A percentile compares a stretch with the other conserved stretches of the same genome.
Conservation (phyloP, 1,140 invertebrate species). For the Leptinotarsa lineolata region DNA sequence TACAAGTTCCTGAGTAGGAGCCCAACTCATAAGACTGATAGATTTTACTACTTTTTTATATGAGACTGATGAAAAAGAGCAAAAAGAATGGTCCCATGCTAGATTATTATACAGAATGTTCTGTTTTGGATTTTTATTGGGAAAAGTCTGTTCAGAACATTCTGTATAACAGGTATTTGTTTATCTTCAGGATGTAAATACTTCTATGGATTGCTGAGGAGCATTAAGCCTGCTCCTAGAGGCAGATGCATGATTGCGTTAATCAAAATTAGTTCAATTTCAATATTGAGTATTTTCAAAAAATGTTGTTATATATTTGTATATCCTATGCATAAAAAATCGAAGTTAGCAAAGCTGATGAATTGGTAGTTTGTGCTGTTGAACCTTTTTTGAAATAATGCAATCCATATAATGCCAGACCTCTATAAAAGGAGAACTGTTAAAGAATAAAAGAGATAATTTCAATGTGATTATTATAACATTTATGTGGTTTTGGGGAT, state of each 20-base stretch:
- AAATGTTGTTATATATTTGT: too few relatives aligned
- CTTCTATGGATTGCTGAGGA: constrained; percentile 44
- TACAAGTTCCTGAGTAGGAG: constrained; percentile 52
- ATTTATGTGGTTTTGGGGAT: constrained; percentile 40
- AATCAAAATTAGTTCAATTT: too few relatives aligned
- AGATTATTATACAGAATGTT: constrained; percentile 20
- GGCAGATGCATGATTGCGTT: not conserved
- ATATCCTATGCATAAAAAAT: not conserved
- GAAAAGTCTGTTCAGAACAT: constrained; percentile 1
- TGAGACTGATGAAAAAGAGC: constrained; percentile 48
- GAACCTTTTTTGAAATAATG: too few relatives aligned
- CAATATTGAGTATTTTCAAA: too few relatives aligned
- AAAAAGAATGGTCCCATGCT: constrained; percentile 37
- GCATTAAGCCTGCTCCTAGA: constrained; percentile 43
- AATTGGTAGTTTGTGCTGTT: too few relatives aligned
- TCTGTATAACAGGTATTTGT: constrained; percentile 30
- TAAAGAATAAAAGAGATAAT: constrained; percentile 22
- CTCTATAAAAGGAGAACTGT: constrained; percentile 10
- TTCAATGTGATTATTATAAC: constrained; percentile 42
- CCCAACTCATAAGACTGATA: constrained; percentile 57
- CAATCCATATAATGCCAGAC: not conserved
- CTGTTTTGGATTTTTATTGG: not conserved
- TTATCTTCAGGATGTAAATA: constrained; percentile 49
- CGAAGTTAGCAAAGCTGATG: not conserved
- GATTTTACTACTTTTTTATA: constrained; percentile 51